Percentiles rank a stretch among this genome's conserved stretches.
Evolutionary conservation across 2,888 invertebrate genomes (phyloP).

Genomic region (Tyria jacobaeae): DNA sequence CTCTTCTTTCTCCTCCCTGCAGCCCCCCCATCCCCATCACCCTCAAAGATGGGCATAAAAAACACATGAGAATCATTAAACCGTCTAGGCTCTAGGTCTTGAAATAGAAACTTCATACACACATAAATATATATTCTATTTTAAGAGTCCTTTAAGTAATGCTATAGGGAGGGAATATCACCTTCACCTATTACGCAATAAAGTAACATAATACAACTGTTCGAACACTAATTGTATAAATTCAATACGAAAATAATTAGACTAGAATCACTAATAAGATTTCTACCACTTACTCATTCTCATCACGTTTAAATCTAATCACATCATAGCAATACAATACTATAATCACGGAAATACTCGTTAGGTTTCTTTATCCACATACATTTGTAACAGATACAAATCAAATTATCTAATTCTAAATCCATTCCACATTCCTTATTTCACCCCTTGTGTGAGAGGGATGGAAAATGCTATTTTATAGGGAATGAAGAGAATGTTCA

Average conservation of each 20-base stretch:
- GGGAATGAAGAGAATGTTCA: slow-evolving; percentile 17
- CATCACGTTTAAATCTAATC: slow-evolving; percentile 29
- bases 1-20: too few species aligned
- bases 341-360: slow-evolving; percentile 20
- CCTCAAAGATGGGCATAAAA: too few species aligned
- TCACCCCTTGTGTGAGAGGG: slow-evolving; percentile 20
- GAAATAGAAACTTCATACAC: too few species aligned
- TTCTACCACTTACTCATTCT: slow-evolving; percentile 22
- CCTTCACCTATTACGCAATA: background rate
- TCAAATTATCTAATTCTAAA: slow-evolving; percentile 49
- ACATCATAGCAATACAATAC: slow-evolving; percentile 22
- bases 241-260: slow-evolving; percentile 15
- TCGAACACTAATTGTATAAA: slow-evolving; percentile 2
- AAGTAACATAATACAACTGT: slow-evolving; percentile 1
- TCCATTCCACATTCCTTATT: slow-evolving; percentile 25
- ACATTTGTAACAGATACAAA: slow-evolving; percentile 46
- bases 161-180: background rate
- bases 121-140: too few species aligned
- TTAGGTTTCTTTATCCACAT: slow-evolving; percentile 41
- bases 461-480: slow-evolving; percentile 21
- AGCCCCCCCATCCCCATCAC: too few species aligned
- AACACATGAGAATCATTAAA: too few species aligned
- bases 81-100: too few species aligned
- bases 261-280: slow-evolving; percentile 27
- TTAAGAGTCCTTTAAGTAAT: too few species aligned